A percentile compares a stretch with the other conserved stretches of the same genome.
Evolutionary conservation across 2,888 invertebrate genomes (phyloP).

Genomic region (Meloe dianella): DNA sequence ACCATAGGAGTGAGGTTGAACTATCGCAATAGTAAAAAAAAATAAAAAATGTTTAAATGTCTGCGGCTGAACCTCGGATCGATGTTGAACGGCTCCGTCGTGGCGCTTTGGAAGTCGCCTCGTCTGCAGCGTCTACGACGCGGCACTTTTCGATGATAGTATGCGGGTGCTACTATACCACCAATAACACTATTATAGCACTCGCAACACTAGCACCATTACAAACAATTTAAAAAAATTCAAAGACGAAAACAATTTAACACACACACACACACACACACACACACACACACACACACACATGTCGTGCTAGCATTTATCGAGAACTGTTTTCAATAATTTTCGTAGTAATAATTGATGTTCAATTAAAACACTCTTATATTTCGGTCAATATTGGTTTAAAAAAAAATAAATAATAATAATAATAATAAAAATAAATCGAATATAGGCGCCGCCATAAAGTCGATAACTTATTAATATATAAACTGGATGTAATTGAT

Average conservation of each 20-base stretch:
- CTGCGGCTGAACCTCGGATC: conserved; percentile 52
- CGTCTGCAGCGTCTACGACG: conserved; percentile 48
- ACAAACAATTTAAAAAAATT: not conserved
- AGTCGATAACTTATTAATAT: conserved; percentile 23
- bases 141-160: conserved; percentile 36
- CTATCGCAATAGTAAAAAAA: conserved; percentile 52
- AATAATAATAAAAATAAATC: too few relatives aligned
- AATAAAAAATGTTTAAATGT: conserved; percentile 51
- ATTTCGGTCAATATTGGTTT: too few relatives aligned
- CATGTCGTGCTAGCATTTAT: too few relatives aligned
- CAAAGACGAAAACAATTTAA: too few relatives aligned
- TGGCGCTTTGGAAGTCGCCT: conserved; percentile 53
- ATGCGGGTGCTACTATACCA: conserved; percentile 34
- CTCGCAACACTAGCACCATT: conserved; percentile 14
- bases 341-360: too few relatives aligned
- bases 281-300: too few relatives aligned
- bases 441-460: not conserved
- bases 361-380: too few relatives aligned
- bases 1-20: conserved; percentile 23
- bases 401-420: too few relatives aligned
- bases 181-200: conserved; percentile 36
- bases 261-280: too few relatives aligned
- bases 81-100: conserved; percentile 57
- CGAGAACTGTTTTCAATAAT: too few relatives aligned
- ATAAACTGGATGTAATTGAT: conserved; percentile 29